Conservation (phyloP, 2,888 invertebrate genomes). For the Spodoptera littoralis region DNA sequence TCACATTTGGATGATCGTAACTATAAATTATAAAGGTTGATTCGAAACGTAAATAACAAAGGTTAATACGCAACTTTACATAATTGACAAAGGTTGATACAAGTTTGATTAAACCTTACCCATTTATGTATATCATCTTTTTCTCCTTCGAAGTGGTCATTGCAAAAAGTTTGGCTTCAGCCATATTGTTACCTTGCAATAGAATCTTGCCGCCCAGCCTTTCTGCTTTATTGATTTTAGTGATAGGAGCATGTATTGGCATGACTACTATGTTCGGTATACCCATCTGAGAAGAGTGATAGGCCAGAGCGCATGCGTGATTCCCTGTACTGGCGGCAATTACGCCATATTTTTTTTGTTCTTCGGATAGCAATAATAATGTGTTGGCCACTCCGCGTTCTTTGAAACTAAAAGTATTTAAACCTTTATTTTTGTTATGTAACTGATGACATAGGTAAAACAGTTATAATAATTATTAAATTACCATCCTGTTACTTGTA, state of each 20-base stretch:
- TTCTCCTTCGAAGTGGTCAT: slow-evolving; percentile 92
- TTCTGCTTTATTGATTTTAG: slow-evolving; percentile 92
- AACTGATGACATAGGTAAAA: too few relatives aligned
- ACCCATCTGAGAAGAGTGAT: slow-evolving; percentile 91
- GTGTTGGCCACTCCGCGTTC: slow-evolving; percentile 97
- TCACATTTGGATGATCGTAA: slow-evolving; percentile 97
- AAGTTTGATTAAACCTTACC: slow-evolving; percentile 83
- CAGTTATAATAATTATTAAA: too few relatives aligned
- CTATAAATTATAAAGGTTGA: slow-evolving; percentile 78
- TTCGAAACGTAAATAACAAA: too few relatives aligned
- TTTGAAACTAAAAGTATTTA: slow-evolving; percentile 92
- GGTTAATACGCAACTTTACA: slow-evolving; percentile 97
- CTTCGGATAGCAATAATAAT: slow-evolving; percentile 91
- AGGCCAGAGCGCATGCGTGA: slow-evolving; percentile 94
- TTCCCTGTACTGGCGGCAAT: slow-evolving; percentile 97
- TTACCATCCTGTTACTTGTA: slow-evolving; percentile 97
- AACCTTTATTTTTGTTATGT: not conserved
- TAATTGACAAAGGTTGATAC: slow-evolving; percentile 2
- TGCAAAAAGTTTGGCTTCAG: slow-evolving; percentile 93
- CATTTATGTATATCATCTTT: slow-evolving; percentile 94
- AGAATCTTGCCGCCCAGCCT: slow-evolving; percentile 33
- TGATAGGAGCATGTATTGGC: slow-evolving; percentile 96
- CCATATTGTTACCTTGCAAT: slow-evolving; percentile 93
- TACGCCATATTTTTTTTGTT: slow-evolving; percentile 93
- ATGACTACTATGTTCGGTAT: slow-evolving; percentile 95